Evolutionary conservation across 2,113 vertebrate genomes (phyloP), one percentile per base, ranked within the genome.

Genomic region (Mormyrus iriodes): DNA sequence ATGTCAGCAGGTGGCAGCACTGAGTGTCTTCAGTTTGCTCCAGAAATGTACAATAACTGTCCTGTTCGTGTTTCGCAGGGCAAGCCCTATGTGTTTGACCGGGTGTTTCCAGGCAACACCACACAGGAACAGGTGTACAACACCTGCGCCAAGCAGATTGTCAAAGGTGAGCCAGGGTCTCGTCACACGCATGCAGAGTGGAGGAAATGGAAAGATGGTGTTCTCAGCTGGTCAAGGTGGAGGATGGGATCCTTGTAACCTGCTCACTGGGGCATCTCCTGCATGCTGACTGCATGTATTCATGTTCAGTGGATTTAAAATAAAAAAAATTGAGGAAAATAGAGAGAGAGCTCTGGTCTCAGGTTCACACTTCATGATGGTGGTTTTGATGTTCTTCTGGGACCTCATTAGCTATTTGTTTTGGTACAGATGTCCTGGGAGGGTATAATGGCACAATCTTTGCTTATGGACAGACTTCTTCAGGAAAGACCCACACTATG

Each of bases 391-490:
- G 31, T 35, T 8, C 13, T 17, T 79, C 73, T 79, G 73, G 69
- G 35, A 79, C 73, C 19, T 53, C 46, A 48, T 86, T 21, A 0
- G n/a, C 52, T 24, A 12, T 88, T 9, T 86, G 21, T 92, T 87
- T 91, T 88, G 52, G 53, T 92, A 35, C 89, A 99, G 98, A 98
- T 91, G 97, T 98, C 65, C 95, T 99, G 90, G 96, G 95, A 0
- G 98, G 98, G 88, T 99, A 99, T 92, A 99, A 99, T 13, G 98
- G 98, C 58, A 99, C 98, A 85, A 98, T 99, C 91, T 99, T 99
- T 90, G 98, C 97, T 91, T 98, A 98, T 17, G 98, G 98, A 91
- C 97, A 98, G 93, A 98, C 98, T 0, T 97, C 97, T 4, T 99
- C 98, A 2, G 98, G 98, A 92, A 99, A 99, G 95, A 99, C 97